Base-by-base conservation (phyloP, 2,113 vertebrate genomes). In the Notothenia coriiceps region DNA sequence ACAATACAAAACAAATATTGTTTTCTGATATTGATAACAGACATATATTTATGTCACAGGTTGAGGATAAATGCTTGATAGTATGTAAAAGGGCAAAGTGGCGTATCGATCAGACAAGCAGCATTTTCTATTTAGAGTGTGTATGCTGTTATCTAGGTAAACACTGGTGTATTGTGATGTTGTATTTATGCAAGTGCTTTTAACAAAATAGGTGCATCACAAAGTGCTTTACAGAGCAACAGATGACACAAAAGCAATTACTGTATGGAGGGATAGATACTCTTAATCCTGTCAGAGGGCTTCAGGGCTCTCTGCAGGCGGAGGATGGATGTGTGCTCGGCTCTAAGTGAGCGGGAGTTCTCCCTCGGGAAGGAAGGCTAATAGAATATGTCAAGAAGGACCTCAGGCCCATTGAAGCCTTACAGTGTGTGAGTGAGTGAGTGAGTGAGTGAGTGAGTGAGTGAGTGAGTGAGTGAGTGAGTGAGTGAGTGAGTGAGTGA, bases 321-420 rank as follows among this genome's bases (percentile, higher is more conserved):
- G 59, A 70, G 69, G 70, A 85, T 54, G 57, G 79, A 79, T 79
- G 73, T 69, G 75, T 61, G 65, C 59, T 64, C 1, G 18, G 62
- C 75, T 59, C 46, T 61, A 82, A 86, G 70, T 57, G 80, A 72
- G 82, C 22, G 8, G 69, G 72, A 86, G 78, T 77, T 59, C 69
- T 86, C 68, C 64, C 55, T 11, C 17, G 50, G 74, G 56, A 44
- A 62, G 63, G 15, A 9, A 52, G n/a, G 52, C 81, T 85, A 66
- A 88, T 70, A 33, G 61, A 73, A 88, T 71, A 65, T 85, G 79
- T 91, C 90, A 78, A 74, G 70, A 72, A 83, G 81, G 81, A 55
- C 43, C 69, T 54, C n/a, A 15, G 57, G 63, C 2, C 66, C 18
- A 8, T 17, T 18, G 47, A 52, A 52, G 60, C 20, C 14, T 22